Evolutionary conservation across 2,113 vertebrate genomes (phyloP), one percentile per base, ranked within the genome.

Genomic region (Neogobius melanostomus): DNA sequence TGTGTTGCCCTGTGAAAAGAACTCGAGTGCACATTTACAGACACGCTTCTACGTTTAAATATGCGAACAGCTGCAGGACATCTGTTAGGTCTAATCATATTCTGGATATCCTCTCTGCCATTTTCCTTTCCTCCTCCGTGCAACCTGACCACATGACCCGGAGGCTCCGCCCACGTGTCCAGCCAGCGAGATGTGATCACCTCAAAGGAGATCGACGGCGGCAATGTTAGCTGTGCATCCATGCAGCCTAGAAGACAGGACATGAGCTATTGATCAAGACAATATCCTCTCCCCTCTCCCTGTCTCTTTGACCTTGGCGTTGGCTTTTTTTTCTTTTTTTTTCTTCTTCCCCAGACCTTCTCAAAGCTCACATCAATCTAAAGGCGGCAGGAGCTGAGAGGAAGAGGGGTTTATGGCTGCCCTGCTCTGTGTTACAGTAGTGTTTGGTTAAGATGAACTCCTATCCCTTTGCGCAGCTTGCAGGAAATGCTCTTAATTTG

Each of bases 401-500:
- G 63, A 75, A 74, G 43, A 66, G 63, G 64, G 60, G 77, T 75
- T 84, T 77, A 86, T 72, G 76, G 70, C 79, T n/a, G 66, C 65
- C 73, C 81, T 81, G 80, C 52, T 82, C 69, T 69, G 42, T 79
- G 80, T 86, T 81, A 72, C 80, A 79, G 77, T 75, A 66, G 45
- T 80, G 66, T 85, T 76, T 54, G 64, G 62, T 69, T 56, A 79
- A 47, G 74, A 78, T 77, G 81, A 83, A 78, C 84, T 73, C 72
- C 76, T 76, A 63, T 72, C 61, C 61, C 79, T 81, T 63, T 56
- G 73, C 61, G 16, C 66, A 70, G 75, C 85, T 90, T 74, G 76
- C 87, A 82, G 88, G 83, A 91, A 89, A 89, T 84, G 72, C 84
- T 88, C 79, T 68, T 86, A 70, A 90, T 89, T 90, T 84, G 79